Conservation (phyloP, 2,888 invertebrate species). For the Lepidochrysops patricia region DNA sequence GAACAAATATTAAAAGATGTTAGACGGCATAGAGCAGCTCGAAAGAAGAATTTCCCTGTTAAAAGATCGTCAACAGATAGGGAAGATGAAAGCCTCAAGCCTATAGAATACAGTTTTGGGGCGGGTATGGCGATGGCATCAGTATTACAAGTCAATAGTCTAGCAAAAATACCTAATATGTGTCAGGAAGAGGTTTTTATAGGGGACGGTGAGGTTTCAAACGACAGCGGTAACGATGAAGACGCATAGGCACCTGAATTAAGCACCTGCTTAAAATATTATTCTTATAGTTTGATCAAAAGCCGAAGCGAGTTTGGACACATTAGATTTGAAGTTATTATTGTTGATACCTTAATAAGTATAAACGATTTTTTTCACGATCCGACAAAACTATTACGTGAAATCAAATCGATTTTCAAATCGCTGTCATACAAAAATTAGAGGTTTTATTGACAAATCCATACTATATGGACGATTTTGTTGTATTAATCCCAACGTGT, state of each 20-base stretch:
- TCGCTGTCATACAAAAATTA: too few species aligned
- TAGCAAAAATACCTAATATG: conserved; percentile 37
- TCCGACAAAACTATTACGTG: too few species aligned
- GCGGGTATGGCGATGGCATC: conserved; percentile 69
- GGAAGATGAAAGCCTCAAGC: conserved; percentile 54
- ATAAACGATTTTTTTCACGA: too few species aligned
- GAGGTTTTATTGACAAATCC: too few species aligned
- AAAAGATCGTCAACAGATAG: conserved; percentile 36
- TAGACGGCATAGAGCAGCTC: conserved; percentile 43
- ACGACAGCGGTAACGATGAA: conserved; percentile 66
- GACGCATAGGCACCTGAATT: conserved; percentile 32
- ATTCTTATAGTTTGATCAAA: neutral
- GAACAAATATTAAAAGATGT: conserved; percentile 45
- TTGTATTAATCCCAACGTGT: too few species aligned
- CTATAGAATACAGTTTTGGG: conserved; percentile 64
- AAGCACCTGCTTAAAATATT: neutral
- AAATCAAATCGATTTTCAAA: too few species aligned
- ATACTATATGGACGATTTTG: too few species aligned
- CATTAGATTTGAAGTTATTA: too few species aligned
- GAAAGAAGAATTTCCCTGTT: conserved; percentile 48
- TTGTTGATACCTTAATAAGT: too few species aligned
- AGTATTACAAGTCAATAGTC: conserved; percentile 48
- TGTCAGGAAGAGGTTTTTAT: conserved; percentile 55
- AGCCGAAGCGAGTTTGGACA: too few species aligned
- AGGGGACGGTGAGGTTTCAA: conserved; percentile 62